phyloP scores from a whole-genome alignment of 2,113 vertebrate genomes.

The Procavia capensis region DNA sequence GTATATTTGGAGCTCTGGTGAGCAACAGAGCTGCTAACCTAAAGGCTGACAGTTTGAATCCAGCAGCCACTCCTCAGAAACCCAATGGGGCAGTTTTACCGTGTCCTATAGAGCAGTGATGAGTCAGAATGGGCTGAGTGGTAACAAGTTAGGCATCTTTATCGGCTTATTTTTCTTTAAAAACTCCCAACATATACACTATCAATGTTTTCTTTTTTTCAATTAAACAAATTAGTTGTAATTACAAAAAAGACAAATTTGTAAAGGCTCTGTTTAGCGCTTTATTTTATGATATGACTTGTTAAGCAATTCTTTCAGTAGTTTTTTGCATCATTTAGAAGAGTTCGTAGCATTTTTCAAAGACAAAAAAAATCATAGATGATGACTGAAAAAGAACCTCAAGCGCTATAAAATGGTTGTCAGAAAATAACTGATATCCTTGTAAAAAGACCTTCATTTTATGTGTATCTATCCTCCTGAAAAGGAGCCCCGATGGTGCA shows the following conservation, averaged over 20 bases:
- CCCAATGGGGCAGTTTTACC: too few species aligned
- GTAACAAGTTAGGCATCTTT: background rate
- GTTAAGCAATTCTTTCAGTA: background rate
- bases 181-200: background rate
- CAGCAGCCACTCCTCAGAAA: too few species aligned
- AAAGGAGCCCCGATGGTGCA: background rate
- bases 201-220: background rate
- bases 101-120: too few species aligned
- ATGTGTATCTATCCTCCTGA: background rate
- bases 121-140: too few species aligned
- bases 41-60: too few species aligned
- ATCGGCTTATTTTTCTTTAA: background rate
- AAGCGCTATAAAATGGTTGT: background rate
- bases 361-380: constrained; percentile 2
- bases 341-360: background rate
- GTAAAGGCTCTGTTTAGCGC: background rate
- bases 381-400: background rate
- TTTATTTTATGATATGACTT: background rate
- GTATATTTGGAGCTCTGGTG: background rate
- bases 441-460: background rate
- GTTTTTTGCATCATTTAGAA: constrained; percentile 13
- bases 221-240: background rate
- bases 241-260: background rate
- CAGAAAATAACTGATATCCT: background rate
- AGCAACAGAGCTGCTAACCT: too few species aligned